Evolutionary conservation across 2,797 vertebrate genomes (phyloP).

Genomic region (Pseudochromis fuscus): DNA sequence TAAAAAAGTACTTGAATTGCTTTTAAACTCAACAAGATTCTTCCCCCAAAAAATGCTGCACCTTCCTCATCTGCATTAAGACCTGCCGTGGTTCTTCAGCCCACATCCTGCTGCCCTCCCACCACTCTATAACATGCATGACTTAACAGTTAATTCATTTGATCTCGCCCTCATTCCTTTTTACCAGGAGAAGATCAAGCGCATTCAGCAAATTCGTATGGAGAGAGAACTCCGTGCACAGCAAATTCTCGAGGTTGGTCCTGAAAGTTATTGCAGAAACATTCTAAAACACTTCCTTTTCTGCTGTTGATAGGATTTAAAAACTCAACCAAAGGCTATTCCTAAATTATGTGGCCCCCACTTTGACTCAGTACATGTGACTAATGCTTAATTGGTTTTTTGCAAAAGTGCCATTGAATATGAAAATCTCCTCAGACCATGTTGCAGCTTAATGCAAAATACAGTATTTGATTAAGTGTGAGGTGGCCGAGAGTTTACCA

Average conservation of each 20-base stretch:
- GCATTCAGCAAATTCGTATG: slow-evolving; percentile 96
- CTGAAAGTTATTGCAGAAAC: slow-evolving; percentile 76
- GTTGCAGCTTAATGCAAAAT: slow-evolving; percentile 72
- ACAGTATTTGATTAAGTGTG: slow-evolving; percentile 74
- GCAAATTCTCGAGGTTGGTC: slow-evolving; percentile 95
- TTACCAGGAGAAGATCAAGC: slow-evolving; percentile 95
- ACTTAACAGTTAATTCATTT: slow-evolving; percentile 81
- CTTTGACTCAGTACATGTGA: slow-evolving; percentile 72
- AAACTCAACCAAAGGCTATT: slow-evolving; percentile 69
- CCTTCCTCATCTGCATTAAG: slow-evolving; percentile 66
- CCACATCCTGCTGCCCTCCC: slow-evolving; percentile 17
- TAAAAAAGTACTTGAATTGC: slow-evolving; percentile 42
- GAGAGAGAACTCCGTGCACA: slow-evolving; percentile 97
- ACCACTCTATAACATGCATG: slow-evolving; percentile 72
- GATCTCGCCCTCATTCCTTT: slow-evolving; percentile 78
- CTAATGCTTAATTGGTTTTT: slow-evolving; percentile 78
- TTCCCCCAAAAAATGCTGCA: slow-evolving; percentile 59
- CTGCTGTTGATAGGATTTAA: slow-evolving; percentile 73
- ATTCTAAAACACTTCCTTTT: slow-evolving; percentile 74
- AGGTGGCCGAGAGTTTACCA: slow-evolving; percentile 69
- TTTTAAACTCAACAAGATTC: slow-evolving; percentile 46
- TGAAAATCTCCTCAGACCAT: slow-evolving; percentile 73
- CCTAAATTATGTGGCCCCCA: slow-evolving; percentile 71
- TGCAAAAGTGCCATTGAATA: slow-evolving; percentile 75
- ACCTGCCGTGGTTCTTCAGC: slow-evolving; percentile 46